Evolutionary conservation across 53 echinoderm and acorn worm species (phyloP), one percentile per base, ranked within the genome.

Genomic region (Patiria pectinifera): DNA sequence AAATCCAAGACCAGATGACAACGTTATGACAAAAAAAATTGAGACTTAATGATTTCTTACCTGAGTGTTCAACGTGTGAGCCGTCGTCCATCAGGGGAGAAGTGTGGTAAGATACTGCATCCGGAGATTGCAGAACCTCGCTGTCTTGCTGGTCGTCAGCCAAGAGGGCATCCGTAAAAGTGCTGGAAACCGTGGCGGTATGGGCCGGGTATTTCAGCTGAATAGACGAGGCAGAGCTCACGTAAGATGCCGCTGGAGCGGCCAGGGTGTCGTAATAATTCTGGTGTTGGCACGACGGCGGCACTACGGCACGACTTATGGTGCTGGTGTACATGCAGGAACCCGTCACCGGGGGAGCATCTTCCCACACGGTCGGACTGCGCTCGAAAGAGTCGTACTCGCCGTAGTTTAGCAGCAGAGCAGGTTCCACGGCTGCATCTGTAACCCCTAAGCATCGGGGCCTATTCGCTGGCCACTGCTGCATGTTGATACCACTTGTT

Each of bases 401-500:
- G 72, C 83, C 60, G 70, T 62, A 87, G 62, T 87, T 87, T 21
- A 78, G 74, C 72, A 93, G 87, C 21, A 84, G 48, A 59, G 93
- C 45, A 18, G 92, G 78, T 66, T 90, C 90, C 45, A 80, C 70
- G 35, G 86, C 11, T 49, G 91, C 82, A 48, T 86, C 91, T 26
- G 91, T 74, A 45, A 91, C 92, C 69, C 91, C 82, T 58, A 87
- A 25, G 83, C 92, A 94, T 82, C 94, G 91, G 58, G 91, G 81
- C 76, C 86, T 91, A 72, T 24, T 82, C 46, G 86, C 87, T 69
- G 87, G 71, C 94, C 94, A 94, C 92, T 94, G 94, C 82, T 94
- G 91, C 94, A 94, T 92, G 48, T 69, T 94, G 76, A 86, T 78
- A 61, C 82, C 75, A 91, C 91, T 94, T 91, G 94, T 91, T 85